phyloP scores from a whole-genome alignment of 2,888 invertebrate genomes.

The Clivina fossor region DNA sequence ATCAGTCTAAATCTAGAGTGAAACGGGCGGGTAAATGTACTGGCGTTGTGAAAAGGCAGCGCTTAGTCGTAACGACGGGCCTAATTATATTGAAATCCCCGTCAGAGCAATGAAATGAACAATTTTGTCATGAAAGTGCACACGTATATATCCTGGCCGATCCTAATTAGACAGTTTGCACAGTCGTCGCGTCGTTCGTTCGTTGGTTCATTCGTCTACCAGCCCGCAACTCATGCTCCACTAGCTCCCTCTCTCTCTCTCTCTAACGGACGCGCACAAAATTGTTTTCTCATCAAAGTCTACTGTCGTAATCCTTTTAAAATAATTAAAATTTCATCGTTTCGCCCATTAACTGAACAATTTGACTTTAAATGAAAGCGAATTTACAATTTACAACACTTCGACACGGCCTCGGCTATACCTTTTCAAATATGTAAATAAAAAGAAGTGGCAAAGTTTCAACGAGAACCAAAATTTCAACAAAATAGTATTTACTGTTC shows the following conservation, averaged over 20 bases:
- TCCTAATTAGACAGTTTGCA: conserved; percentile 17
- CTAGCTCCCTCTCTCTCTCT: too few relatives aligned
- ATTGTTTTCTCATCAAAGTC: conserved; percentile 32
- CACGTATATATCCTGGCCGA: conserved; percentile 8
- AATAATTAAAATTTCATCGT: conserved; percentile 34
- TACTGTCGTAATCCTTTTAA: conserved; percentile 29
- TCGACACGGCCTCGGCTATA: too few relatives aligned
- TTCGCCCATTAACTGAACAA: conserved; percentile 26
- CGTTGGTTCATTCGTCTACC: not conserved
- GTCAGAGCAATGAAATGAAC: conserved; percentile 15
- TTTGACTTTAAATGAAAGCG: conserved; percentile 30
- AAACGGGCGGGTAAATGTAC: too few relatives aligned
- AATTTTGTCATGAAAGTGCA: conserved; percentile 17
- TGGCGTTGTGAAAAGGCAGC: too few relatives aligned
- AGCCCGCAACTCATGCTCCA: not conserved
- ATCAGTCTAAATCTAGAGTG: too few relatives aligned
- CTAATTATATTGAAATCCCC: conserved; percentile 21
- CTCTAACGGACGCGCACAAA: too few relatives aligned
- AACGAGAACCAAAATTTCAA: too few relatives aligned
- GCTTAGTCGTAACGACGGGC: too few relatives aligned
- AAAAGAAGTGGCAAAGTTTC: conserved; percentile 13
- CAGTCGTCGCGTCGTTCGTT: not conserved
- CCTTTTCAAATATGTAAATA: conserved; percentile 27
- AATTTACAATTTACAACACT: conserved; percentile 30
- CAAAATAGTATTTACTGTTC: too few relatives aligned